Evolutionary conservation across 2,888 invertebrate genomes (phyloP).

Genomic region (Limnephilus marmoratus): DNA sequence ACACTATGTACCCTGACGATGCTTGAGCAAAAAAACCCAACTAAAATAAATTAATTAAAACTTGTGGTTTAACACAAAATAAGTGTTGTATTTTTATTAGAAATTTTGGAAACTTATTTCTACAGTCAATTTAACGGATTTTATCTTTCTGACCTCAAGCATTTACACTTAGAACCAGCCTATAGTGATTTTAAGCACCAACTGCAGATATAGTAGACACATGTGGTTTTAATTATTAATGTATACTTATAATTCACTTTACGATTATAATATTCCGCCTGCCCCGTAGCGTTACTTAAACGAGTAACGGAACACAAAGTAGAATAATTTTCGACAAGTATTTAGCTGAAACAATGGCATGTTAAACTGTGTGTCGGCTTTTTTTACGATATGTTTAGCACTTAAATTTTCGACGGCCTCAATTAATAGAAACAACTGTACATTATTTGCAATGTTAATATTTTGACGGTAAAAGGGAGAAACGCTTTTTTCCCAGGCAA

Average conservation of each 20-base stretch:
- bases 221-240: background rate
- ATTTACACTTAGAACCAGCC: background rate
- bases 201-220: background rate
- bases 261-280: background rate
- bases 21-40: too few relatives aligned
- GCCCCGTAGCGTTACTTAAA: background rate
- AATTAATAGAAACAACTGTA: background rate
- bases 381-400: slow-evolving; percentile 2
- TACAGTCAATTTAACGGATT: background rate
- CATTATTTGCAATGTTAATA: background rate
- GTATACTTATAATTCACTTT: background rate
- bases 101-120: background rate
- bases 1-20: too few relatives aligned
- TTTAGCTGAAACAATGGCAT: background rate
- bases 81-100: background rate
- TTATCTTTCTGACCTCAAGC: background rate
- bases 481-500: background rate
- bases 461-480: background rate
- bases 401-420: background rate
- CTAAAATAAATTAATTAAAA: too few relatives aligned
- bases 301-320: background rate
- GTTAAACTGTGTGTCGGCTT: slow-evolving; percentile 4
- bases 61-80: too few relatives aligned
- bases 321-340: background rate
- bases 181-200: background rate